Evolutionary conservation across 2,113 vertebrate species (phyloP).

Genomic region (Phoxinus phoxinus): DNA sequence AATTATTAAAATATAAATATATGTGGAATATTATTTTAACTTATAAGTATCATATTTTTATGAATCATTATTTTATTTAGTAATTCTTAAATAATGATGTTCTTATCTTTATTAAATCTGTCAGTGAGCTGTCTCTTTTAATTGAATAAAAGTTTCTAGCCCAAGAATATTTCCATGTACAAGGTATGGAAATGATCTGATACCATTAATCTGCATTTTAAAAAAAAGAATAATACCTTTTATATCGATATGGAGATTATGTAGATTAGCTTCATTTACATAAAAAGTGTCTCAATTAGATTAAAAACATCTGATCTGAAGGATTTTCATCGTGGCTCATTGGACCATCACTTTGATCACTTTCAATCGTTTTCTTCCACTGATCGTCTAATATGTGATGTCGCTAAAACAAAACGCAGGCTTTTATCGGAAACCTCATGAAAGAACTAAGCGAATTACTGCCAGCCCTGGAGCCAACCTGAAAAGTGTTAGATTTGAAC

Average conservation of each 20-base stretch:
- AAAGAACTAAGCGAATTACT: neutral
- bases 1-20: neutral
- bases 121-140: neutral
- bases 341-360: neutral
- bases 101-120: neutral
- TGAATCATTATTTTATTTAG: neutral
- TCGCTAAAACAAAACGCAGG: conserved; percentile 8
- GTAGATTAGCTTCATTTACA: conserved; percentile 41
- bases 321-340: conserved; percentile 6
- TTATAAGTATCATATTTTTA: neutral
- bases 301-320: conserved; percentile 2
- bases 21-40: neutral
- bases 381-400: neutral
- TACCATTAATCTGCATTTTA: neutral
- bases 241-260: conserved; percentile 37
- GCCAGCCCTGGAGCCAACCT: conserved; percentile 10
- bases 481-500: conserved; percentile 13
- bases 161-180: neutral
- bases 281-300: conserved; percentile 38
- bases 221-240: conserved; percentile 15
- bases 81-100: neutral
- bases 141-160: neutral
- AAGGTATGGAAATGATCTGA: neutral
- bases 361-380: conserved; percentile 7
- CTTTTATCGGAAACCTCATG: conserved; percentile 13